These are phyloP conservation scores for Sebastes flavidus DNA, from an alignment of 2,797 vertebrate species.

Conservation along the genomic window DNA sequence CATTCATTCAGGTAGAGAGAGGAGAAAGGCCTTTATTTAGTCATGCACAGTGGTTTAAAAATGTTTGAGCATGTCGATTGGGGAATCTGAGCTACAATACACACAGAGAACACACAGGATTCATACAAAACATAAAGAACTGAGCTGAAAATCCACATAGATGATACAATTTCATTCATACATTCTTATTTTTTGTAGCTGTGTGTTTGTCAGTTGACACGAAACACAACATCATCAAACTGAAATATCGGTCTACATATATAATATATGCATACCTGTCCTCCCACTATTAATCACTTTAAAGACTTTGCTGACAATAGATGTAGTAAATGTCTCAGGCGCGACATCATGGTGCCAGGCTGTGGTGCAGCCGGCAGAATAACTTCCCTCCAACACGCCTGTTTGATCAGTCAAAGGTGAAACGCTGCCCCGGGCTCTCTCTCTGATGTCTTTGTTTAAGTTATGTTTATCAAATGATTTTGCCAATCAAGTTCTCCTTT, in stretches of 20 bases:
- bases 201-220: background rate
- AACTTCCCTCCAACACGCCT: background rate
- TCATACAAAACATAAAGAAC: background rate
- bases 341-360: conserved; percentile 6
- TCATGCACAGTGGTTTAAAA: background rate
- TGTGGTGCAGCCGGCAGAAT: background rate
- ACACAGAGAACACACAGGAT: background rate
- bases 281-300: background rate
- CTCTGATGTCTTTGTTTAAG: background rate
- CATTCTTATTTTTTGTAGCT: background rate
- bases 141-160: background rate
- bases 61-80: accelerated
- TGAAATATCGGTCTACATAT: background rate
- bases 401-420: conserved; percentile 1
- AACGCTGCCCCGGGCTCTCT: background rate
- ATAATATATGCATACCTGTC: background rate
- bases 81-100: background rate
- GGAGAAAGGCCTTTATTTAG: background rate
- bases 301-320: background rate
- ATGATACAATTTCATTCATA: background rate
- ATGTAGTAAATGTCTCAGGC: background rate
- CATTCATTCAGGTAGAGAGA: too few species aligned
- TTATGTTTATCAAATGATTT: background rate
- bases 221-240: background rate
- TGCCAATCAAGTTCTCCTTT: background rate